These are phyloP conservation scores for Triplophysa rosa DNA, from an alignment of 2,113 vertebrate species.

Conservation along the genomic window DNA sequence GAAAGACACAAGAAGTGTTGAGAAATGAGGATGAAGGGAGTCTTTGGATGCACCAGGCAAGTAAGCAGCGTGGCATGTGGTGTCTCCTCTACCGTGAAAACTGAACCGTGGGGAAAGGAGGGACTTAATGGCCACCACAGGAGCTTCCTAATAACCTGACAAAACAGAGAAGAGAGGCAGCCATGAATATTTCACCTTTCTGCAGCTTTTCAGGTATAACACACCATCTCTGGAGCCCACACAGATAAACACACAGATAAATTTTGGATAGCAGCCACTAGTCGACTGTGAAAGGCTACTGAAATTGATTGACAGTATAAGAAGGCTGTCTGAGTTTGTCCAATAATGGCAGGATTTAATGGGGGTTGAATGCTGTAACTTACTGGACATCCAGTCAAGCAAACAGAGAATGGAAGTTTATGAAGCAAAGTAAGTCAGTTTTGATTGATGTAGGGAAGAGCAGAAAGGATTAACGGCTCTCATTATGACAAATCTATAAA, in stretches of 20 bases:
- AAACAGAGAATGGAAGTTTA: neutral
- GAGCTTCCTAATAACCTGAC: constrained; percentile 29
- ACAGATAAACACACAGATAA: constrained; percentile 13
- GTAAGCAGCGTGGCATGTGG: neutral
- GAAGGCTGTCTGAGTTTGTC: neutral
- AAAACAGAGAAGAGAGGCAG: constrained; percentile 48
- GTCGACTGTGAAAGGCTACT: constrained; percentile 4
- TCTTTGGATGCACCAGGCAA: neutral
- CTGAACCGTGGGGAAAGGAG: constrained; percentile 20
- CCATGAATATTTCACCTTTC: constrained; percentile 57
- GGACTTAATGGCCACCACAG: constrained; percentile 28
- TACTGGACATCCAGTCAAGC: constrained; percentile 1
- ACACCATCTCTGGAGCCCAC: constrained; percentile 10
- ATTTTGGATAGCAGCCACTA: constrained; percentile 10
- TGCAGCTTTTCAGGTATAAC: constrained; percentile 33
- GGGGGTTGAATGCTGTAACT: neutral
- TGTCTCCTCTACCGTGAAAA: constrained; percentile 24
- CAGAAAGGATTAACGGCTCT: neutral
- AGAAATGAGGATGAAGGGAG: neutral
- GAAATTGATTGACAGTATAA: constrained; percentile 35
- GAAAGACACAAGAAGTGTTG: neutral
- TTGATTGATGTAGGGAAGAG: neutral
- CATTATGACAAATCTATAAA: neutral
- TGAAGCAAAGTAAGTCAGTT: neutral
- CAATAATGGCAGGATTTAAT: constrained; percentile 36